Conservation (phyloP, 2,888 invertebrate genomes). For the Crossocerus cetratus region DNA sequence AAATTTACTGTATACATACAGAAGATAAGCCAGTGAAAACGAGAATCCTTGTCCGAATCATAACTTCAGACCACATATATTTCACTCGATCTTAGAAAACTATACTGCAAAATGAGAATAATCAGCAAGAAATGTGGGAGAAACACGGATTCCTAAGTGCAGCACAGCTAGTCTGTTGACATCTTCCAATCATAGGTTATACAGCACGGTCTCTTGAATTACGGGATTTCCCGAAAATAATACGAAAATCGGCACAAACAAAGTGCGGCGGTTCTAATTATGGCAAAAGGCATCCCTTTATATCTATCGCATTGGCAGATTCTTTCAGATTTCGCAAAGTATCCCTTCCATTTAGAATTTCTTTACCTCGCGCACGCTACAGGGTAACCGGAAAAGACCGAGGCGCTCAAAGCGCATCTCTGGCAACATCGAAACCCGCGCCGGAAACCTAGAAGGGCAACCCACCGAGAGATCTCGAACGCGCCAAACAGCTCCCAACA, state of each 20-base stretch:
- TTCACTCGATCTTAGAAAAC: too few relatives aligned
- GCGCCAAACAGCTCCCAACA: too few relatives aligned
- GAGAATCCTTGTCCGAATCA: too few relatives aligned
- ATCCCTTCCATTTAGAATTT: slow-evolving; percentile 40
- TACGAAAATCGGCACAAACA: slow-evolving; percentile 31
- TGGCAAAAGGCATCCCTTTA: slow-evolving; percentile 1
- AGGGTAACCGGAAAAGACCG: slow-evolving; percentile 68
- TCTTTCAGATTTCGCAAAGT: slow-evolving; percentile 57
- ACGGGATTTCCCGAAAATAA: slow-evolving; percentile 42
- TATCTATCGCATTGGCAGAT: slow-evolving; percentile 51
- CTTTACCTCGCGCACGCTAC: slow-evolving; percentile 69
- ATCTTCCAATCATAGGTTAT: slow-evolving; percentile 41
- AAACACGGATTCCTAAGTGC: too few relatives aligned
- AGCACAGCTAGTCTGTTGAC: slow-evolving; percentile 17
- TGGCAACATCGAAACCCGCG: not conserved
- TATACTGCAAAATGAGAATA: too few relatives aligned
- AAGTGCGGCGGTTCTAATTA: slow-evolving; percentile 5
- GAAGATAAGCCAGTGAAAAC: too few relatives aligned
- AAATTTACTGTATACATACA: not conserved
- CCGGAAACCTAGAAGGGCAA: too few relatives aligned
- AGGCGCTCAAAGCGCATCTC: slow-evolving; percentile 22
- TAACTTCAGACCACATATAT: too few relatives aligned
- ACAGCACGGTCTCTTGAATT: not conserved
- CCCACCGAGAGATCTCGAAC: too few relatives aligned
- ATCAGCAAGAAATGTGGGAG: too few relatives aligned